Percentiles rank a stretch among this genome's conserved stretches.
phyloP scores from a whole-genome alignment of 1,140 invertebrate genomes.

The Augochlora pura region DNA sequence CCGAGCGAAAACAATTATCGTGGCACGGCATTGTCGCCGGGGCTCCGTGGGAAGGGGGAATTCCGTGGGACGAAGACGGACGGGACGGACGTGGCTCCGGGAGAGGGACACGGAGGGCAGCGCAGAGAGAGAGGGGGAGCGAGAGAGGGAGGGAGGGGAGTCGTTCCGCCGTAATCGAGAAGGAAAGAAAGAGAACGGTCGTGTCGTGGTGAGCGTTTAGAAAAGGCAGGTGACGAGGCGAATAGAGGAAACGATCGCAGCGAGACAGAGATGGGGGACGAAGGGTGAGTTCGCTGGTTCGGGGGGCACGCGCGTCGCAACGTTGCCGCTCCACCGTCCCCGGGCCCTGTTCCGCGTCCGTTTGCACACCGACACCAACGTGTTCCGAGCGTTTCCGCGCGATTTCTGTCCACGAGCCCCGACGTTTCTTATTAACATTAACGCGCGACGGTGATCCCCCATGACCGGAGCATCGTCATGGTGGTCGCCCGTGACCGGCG shows the following conservation, averaged over 20 bases:
- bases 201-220: constrained; percentile 1
- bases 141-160: too few relatives aligned
- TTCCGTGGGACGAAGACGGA: neutral
- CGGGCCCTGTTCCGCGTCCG: too few relatives aligned
- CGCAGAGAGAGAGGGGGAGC: too few relatives aligned
- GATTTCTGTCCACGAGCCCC: too few relatives aligned
- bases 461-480: too few relatives aligned
- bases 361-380: too few relatives aligned
- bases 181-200: neutral
- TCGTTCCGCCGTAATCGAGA: neutral
- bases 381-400: too few relatives aligned
- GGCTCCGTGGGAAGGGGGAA: neutral
- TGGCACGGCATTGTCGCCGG: neutral
- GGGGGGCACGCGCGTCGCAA: constrained; percentile 29
- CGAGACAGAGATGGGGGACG: neutral
- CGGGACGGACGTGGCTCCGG: neutral
- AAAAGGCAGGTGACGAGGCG: constrained; percentile 17
- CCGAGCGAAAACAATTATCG: constrained; percentile 14
- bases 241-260: neutral
- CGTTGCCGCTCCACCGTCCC: neutral
- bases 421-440: too few relatives aligned
- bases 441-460: too few relatives aligned
- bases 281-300: constrained; percentile 1
- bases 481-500: too few relatives aligned
- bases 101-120: neutral